Evolutionary conservation across 2,113 vertebrate genomes (phyloP).

Genomic region (Rhabdomys dilectus): DNA sequence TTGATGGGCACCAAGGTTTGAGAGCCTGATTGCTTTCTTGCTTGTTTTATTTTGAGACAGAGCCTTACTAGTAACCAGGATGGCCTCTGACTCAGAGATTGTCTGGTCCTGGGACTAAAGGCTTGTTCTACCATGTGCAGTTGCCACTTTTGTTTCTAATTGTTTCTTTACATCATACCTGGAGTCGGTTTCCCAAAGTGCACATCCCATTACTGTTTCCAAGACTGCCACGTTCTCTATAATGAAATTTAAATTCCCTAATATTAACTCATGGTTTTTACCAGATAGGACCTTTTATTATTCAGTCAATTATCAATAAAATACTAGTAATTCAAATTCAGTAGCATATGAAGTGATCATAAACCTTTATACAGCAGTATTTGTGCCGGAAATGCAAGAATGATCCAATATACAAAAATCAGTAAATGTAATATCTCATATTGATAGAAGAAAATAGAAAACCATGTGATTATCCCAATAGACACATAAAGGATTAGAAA

Average conservation of each 20-base stretch:
- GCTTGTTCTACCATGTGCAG: no score
- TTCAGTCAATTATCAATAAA: not conserved
- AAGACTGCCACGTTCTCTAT: not conserved
- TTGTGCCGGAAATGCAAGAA: not conserved
- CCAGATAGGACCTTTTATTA: not conserved
- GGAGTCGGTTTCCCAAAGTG: conserved; percentile 24
- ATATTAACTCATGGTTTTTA: not conserved
- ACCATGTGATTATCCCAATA: not conserved
- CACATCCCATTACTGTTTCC: not conserved
- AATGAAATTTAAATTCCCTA: conserved; percentile 47
- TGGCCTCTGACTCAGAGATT: not conserved
- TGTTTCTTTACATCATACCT: not conserved
- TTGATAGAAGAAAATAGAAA: not conserved
- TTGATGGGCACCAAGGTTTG: not conserved
- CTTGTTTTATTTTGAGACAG: not conserved
- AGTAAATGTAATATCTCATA: not conserved
- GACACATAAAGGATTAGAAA: not conserved
- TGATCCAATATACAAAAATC: not conserved
- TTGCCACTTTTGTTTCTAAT: conserved; percentile 6
- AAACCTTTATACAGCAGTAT: not conserved
- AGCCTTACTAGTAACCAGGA: not conserved
- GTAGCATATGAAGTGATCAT: not conserved
- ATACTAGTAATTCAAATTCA: not conserved
- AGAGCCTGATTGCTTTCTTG: not conserved
- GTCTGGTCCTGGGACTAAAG: not conserved